Percentiles rank a stretch among this genome's conserved stretches.
These are phyloP conservation scores for Sebastes glaucus DNA, from an alignment of 2,797 vertebrate species.

Conservation along the genomic window DNA sequence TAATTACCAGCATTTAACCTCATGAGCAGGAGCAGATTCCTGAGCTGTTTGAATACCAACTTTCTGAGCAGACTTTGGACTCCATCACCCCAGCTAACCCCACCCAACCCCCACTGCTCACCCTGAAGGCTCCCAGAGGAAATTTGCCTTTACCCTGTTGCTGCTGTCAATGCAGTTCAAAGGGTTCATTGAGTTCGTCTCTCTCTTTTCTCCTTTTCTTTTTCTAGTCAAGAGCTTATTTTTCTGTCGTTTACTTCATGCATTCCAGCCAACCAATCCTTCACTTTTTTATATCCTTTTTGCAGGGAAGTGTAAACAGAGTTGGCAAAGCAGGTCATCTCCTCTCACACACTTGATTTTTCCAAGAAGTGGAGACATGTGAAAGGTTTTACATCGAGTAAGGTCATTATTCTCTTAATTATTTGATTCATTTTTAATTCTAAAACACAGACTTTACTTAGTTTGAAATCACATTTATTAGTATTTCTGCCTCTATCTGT, in stretches of 20 bases:
- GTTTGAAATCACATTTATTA: not conserved
- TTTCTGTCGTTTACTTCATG: slow-evolving; percentile 75
- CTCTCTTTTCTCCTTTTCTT: slow-evolving; percentile 54
- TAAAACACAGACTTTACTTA: not conserved
- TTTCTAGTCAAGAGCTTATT: slow-evolving; percentile 48
- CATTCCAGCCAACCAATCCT: slow-evolving; percentile 72
- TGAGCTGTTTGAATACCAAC: slow-evolving; percentile 59
- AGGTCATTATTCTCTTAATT: not conserved
- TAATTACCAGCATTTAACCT: slow-evolving; percentile 12
- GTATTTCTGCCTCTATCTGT: not conserved
- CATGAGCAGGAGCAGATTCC: slow-evolving; percentile 66
- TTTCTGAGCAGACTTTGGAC: slow-evolving; percentile 67
- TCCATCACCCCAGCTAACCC: slow-evolving; percentile 80
- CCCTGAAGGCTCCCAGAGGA: slow-evolving; percentile 76
- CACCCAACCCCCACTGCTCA: slow-evolving; percentile 78
- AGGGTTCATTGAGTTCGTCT: slow-evolving; percentile 77
- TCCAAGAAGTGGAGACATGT: not conserved
- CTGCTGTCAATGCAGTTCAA: slow-evolving; percentile 79
- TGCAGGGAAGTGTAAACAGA: slow-evolving; percentile 51
- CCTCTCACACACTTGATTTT: not conserved
- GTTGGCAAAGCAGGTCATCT: slow-evolving; percentile 30
- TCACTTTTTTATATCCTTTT: slow-evolving; percentile 45
- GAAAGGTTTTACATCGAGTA: not conserved
- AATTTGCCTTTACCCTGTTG: slow-evolving; percentile 71
- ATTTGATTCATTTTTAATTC: not conserved